A percentile compares a stretch with the other conserved stretches of the same genome.
These are phyloP conservation scores for Ptiloglossa arizonensis DNA, from an alignment of 1,140 invertebrate species.

Conservation along the genomic window DNA sequence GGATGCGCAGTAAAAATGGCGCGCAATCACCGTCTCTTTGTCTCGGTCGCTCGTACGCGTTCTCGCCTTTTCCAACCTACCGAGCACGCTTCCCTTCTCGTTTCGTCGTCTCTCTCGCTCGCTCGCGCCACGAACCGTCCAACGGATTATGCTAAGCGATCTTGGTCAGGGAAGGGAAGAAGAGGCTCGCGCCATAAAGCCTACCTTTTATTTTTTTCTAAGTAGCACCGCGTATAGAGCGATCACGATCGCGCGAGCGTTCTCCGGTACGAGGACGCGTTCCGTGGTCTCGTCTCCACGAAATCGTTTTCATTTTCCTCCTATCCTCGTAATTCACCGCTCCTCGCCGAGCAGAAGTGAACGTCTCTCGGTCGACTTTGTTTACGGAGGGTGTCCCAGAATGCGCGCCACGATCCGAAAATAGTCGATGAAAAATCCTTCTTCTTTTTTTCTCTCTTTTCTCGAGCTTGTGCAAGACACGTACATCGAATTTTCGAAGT, in stretches of 20 bases:
- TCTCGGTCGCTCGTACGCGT: background rate
- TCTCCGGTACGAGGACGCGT: conserved; percentile 1
- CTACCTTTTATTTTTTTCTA: conserved; percentile 56
- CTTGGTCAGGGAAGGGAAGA: conserved; percentile 54
- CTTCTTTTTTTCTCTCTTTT: too few relatives aligned
- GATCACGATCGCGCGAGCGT: conserved; percentile 62
- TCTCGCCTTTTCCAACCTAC: background rate
- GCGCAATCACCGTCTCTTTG: conserved; percentile 31
- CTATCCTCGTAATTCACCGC: background rate
- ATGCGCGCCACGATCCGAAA: too few relatives aligned
- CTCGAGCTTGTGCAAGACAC: too few relatives aligned
- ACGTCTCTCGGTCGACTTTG: background rate
- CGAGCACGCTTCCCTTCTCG: conserved; percentile 4
- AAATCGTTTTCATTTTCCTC: background rate
- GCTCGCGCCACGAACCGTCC: conserved; percentile 49
- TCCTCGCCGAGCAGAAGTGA: background rate
- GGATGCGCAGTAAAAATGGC: conserved; percentile 78
- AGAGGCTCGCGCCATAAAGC: conserved; percentile 55
- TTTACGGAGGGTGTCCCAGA: too few relatives aligned
- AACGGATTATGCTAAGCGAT: conserved; percentile 77
- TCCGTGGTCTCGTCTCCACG: background rate
- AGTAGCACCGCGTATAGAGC: conserved; percentile 64
- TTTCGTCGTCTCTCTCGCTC: conserved; percentile 5
- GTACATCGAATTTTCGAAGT: background rate
- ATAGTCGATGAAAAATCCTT: too few relatives aligned